Evolutionary conservation across 2,888 invertebrate species (phyloP), one percentile per base, ranked within the genome.

Genomic region (Diachrysia chrysitis): DNA sequence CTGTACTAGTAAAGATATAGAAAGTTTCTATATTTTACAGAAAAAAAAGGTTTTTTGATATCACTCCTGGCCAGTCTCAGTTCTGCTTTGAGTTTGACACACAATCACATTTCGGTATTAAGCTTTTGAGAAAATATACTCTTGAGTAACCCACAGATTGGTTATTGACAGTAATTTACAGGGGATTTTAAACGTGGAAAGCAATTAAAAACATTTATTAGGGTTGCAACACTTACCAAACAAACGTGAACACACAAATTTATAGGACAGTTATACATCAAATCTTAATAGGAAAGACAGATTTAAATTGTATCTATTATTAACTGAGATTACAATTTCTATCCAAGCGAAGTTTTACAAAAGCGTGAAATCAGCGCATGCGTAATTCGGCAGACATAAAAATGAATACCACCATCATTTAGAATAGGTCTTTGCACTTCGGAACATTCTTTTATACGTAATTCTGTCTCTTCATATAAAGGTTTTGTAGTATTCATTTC

Each of bases 301-400:
- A 23, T 65, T 78, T 69, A 73, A 56, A 64, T 66, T 67, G 57
- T 53, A 69, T 73, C 67, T 71, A 66, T 64, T 32, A 46, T 51
- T 63, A 58, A 72, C 64, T 57, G 76, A 74, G 12, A 63, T 64
- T 76, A 79, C 73, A 70, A 73, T 63, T 72, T 42, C 42, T 42
- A 42, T 42, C 76, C 53, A 83, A 85, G 83, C 85, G 61, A 79
- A 83, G 73, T 61, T 63, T 59, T 70, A 79, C 72, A 73, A 32
- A 87, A 89, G 90, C 88, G 85, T 88, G 86, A 88, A 87, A 73
- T 76, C 70, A 37, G 74, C 69, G 64, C 89, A 88, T 89, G 87
- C 88, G 85, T 64, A 76, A 84, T 73, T 67, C 78, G 83, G 83
- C 84, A 61, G 73, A 81, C 75, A 77, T 72, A 73, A 76, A 85